These are phyloP conservation scores for Rissa tridactyla DNA, from an alignment of 2,113 vertebrate genomes.

Conservation along the genomic window DNA sequence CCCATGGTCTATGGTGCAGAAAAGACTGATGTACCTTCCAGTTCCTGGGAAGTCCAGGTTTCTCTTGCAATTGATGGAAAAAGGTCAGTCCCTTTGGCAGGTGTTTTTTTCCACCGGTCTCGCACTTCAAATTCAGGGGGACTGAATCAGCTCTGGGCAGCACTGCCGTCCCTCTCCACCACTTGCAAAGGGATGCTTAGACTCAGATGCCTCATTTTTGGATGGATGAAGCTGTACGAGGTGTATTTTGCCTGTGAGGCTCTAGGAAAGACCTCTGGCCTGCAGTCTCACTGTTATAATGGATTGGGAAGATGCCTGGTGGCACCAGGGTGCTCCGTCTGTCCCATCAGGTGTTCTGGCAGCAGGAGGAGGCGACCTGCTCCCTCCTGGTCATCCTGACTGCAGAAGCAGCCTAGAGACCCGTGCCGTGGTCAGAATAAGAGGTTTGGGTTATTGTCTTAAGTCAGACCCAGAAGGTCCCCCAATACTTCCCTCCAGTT, in stretches of 20 bases:
- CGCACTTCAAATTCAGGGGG: background rate
- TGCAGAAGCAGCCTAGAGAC: background rate
- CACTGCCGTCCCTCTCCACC: background rate
- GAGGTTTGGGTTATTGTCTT: background rate
- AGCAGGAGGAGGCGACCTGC: background rate
- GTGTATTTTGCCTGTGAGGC: background rate
- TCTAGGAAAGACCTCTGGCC: background rate
- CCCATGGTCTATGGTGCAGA: background rate
- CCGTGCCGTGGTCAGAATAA: background rate
- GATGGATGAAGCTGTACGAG: background rate
- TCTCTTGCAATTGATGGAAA: background rate
- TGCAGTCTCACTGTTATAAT: background rate
- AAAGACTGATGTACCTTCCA: background rate
- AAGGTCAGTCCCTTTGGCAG: background rate
- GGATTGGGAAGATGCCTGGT: background rate
- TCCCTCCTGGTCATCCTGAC: background rate
- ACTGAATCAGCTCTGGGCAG: background rate
- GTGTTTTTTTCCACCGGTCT: background rate
- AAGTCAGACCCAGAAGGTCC: background rate
- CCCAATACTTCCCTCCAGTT: background rate
- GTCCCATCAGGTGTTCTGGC: background rate
- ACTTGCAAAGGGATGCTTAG: background rate
- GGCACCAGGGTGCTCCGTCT: background rate
- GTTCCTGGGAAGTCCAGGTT: background rate
- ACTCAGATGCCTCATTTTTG: background rate